Percentiles rank a stretch among this genome's conserved stretches.
phyloP scores from a whole-genome alignment of 2,797 vertebrate genomes.

The Lindbergichthys nudifrons region DNA sequence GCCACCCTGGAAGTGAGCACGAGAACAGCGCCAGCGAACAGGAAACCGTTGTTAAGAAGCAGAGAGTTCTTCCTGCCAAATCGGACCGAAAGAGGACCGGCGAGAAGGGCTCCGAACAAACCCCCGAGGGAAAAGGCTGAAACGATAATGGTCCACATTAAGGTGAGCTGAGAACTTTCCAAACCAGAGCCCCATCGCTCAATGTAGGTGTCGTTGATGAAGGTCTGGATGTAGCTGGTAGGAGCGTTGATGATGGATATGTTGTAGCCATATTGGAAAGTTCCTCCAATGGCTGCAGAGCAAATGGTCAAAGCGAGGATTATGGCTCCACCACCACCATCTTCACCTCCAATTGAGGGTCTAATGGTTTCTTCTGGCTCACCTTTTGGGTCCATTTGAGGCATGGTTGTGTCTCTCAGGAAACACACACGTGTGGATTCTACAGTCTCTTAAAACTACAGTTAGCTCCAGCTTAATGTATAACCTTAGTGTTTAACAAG shows the following conservation, averaged over 20 bases:
- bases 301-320: slow-evolving; percentile 87
- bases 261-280: slow-evolving; percentile 95
- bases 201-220: slow-evolving; percentile 89
- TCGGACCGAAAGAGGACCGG: slow-evolving; percentile 88
- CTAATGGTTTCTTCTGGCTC: slow-evolving; percentile 34
- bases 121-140: slow-evolving; percentile 89
- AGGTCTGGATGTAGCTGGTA: slow-evolving; percentile 87
- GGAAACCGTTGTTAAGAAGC: slow-evolving; percentile 88
- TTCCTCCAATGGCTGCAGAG: slow-evolving; percentile 92
- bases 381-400: slow-evolving; percentile 34
- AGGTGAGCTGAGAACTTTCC: slow-evolving; percentile 75
- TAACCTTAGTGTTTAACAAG: not conserved
- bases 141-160: slow-evolving; percentile 89
- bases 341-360: not conserved
- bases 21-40: slow-evolving; percentile 80
- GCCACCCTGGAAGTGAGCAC: slow-evolving; percentile 83
- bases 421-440: not conserved
- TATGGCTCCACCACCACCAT: slow-evolving; percentile 3
- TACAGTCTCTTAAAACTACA: not conserved
- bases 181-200: slow-evolving; percentile 79
- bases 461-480: not conserved
- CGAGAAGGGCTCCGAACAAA: slow-evolving; percentile 85
- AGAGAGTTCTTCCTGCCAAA: slow-evolving; percentile 90
- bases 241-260: slow-evolving; percentile 93
- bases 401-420: not conserved